Percentiles rank a stretch among this genome's conserved stretches.
Conservation (phyloP, 2,888 invertebrate genomes). For the Drymonia ruficornis region DNA sequence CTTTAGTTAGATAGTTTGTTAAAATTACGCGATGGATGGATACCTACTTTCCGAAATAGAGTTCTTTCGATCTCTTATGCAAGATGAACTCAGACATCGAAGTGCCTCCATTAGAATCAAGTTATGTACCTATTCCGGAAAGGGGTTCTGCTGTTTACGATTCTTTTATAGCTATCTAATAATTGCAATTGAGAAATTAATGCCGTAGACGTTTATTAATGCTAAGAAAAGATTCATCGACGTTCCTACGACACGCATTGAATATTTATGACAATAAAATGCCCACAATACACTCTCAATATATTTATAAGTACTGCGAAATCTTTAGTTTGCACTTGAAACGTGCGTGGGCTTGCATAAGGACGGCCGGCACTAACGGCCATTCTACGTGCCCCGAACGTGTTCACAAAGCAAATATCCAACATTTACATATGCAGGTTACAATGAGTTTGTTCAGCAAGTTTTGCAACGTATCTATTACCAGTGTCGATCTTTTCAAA, state of each 20-base stretch:
- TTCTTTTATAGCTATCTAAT: neutral
- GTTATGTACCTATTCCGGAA: constrained; percentile 7
- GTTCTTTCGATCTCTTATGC: constrained; percentile 32
- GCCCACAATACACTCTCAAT: constrained; percentile 26
- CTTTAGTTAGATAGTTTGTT: constrained; percentile 15
- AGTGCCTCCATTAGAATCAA: constrained; percentile 5
- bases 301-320: constrained; percentile 34
- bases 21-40: constrained; percentile 17
- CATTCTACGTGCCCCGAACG: constrained; percentile 60
- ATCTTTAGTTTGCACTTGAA: constrained; percentile 43
- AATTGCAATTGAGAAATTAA: constrained; percentile 9
- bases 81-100: constrained; percentile 18
- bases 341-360: constrained; percentile 66
- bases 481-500: constrained; percentile 25
- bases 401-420: constrained; percentile 46
- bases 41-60: constrained; percentile 22
- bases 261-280: constrained; percentile 36
- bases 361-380: constrained; percentile 58
- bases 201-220: constrained; percentile 7
- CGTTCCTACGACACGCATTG: constrained; percentile 8
- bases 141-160: constrained; percentile 6
- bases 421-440: constrained; percentile 43
- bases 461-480: constrained; percentile 33
- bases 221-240: constrained; percentile 16
- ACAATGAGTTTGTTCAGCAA: constrained; percentile 25